These are phyloP conservation scores for Lamprotornis superbus DNA, from an alignment of 2,113 vertebrate species.

Conservation along the genomic window DNA sequence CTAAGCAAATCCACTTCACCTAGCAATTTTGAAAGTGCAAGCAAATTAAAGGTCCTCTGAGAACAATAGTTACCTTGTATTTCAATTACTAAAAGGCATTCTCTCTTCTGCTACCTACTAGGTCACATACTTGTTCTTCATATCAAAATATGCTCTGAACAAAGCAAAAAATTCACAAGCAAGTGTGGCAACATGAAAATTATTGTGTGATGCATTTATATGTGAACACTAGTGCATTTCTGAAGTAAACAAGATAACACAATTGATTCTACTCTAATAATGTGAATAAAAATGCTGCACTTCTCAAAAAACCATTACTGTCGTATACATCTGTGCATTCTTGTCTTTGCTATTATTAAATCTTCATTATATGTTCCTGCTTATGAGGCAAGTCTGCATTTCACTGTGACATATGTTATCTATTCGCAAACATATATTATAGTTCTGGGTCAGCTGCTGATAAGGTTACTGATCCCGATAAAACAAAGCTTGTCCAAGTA, in stretches of 20 bases:
- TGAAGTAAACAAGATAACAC: neutral
- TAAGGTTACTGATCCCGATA: conserved; percentile 91
- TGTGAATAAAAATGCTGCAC: neutral
- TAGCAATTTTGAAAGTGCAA: neutral
- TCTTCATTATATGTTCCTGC: conserved; percentile 68
- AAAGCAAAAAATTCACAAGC: conserved; percentile 24
- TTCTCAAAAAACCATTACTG: conserved; percentile 19
- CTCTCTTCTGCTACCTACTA: neutral
- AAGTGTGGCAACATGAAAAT: neutral
- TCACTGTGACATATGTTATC: conserved; percentile 88
- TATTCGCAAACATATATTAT: conserved; percentile 71
- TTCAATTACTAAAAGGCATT: neutral
- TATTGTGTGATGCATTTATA: neutral
- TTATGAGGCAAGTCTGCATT: conserved; percentile 67
- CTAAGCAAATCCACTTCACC: neutral
- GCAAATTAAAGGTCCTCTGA: neutral
- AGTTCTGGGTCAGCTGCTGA: conserved; percentile 93
- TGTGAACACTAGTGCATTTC: neutral
- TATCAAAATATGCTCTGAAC: conserved; percentile 17
- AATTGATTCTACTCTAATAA: neutral
- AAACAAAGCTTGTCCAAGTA: conserved; percentile 89
- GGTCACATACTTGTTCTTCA: neutral
- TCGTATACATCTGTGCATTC: neutral
- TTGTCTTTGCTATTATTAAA: conserved; percentile 64
- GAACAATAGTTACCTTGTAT: neutral